phyloP scores from a whole-genome alignment of 2,888 invertebrate species.

The Ochropleura leucogaster region DNA sequence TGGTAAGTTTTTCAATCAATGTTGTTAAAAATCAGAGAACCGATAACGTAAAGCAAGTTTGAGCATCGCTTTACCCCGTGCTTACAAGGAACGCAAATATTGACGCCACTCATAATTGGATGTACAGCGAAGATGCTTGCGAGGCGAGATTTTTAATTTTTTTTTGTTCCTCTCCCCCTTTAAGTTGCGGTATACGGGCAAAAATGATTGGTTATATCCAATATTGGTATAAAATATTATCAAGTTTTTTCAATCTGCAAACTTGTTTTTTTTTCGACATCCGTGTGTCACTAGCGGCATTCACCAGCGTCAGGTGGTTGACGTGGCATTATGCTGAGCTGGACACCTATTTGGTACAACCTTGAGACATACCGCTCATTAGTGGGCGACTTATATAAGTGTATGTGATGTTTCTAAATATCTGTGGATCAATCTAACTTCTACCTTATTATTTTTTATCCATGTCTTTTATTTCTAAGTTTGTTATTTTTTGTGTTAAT shows the following conservation, averaged over 20 bases:
- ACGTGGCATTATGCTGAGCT: too few species aligned
- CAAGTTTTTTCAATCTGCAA: background rate
- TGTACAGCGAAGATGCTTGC: conserved; percentile 73
- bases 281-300: too few species aligned
- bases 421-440: too few species aligned
- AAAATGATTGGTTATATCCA: conserved; percentile 55
- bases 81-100: conserved; percentile 75
- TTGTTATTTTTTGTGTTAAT: too few species aligned
- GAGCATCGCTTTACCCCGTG: conserved; percentile 59
- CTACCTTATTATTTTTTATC: too few species aligned
- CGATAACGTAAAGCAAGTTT: conserved; percentile 52
- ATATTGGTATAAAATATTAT: conserved; percentile 43
- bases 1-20: background rate
- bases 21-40: background rate
- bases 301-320: too few species aligned
- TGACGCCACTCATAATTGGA: conserved; percentile 84
- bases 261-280: background rate
- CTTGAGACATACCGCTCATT: too few species aligned
- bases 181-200: conserved; percentile 32
- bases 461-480: too few species aligned
- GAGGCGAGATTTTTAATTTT: conserved; percentile 71
- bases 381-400: too few species aligned
- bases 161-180: conserved; percentile 49
- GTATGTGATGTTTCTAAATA: too few species aligned
- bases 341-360: too few species aligned